Evolutionary conservation across 2,888 invertebrate species (phyloP), one percentile per base, ranked within the genome.

Genomic region (Synergus japonicus): DNA sequence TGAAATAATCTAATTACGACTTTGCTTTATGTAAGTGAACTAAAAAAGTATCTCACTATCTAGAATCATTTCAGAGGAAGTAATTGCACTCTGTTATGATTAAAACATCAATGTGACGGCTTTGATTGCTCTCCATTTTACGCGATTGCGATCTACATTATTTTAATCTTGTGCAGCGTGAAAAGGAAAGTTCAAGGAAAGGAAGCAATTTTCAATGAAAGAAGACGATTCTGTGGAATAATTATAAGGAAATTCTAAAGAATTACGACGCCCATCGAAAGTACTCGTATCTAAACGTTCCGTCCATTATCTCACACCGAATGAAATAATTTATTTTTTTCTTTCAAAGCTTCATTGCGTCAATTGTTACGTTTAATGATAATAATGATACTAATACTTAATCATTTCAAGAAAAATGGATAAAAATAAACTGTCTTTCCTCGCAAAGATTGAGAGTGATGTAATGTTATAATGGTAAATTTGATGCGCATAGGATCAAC

Each of bases 101-200:
- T 63, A 63, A 63, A 29, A 63, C 29, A 63, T 63, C 22, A 63
- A 29, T 13, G 4, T 13, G 63, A 63, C 13, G 63, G 4, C 63
- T 7, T 12, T 63, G 63, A 63, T 22, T 29, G 13, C 22, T 63
- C 63, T 63, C 13, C 18, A 63, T 63, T 63, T 63, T 12, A 63
- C 13, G 63, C 22, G 63, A 63, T 63, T 63, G 22, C 63, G 63
- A 63, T 63, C 29, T 29, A 13, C 13, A 29, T 63, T 29, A 63
- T 63, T 63, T 63, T 63, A 63, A 29, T 63, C 29, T 13, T 63
- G 12, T 18, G 22, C 60, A 22, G 12, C 60, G 22, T 12, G 63
- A 63, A 63, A 63, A 29, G 29, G 63, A 63, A 63, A 63, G 63
- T 63, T 63, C 63, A 63, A 29, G 63, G 29, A 22, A 63, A 29